Evolutionary conservation across 2,888 invertebrate species (phyloP), one percentile per base, ranked within the genome.

Genomic region (Drosophila acutilabella): DNA sequence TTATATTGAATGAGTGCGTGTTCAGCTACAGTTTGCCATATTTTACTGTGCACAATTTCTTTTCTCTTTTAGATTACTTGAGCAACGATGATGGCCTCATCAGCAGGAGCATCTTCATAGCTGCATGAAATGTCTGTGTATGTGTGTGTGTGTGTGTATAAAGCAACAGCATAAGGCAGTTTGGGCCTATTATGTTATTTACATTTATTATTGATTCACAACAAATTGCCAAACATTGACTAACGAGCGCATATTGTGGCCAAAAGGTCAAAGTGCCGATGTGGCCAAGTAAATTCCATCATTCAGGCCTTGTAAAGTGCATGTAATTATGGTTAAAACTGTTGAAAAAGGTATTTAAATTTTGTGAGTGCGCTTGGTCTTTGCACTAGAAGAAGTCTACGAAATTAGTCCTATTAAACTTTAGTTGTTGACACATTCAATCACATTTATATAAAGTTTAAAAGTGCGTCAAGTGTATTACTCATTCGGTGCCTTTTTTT

Each of bases 141-240:
- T 47, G 3, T 20, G 41, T 33, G 14, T 30, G 30, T 30, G 3
- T 20, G 41, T 33, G 14, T 30, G 30, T 30, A 33, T 47, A 38
- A 47, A 54, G 56, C 47, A 71, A 42, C 52, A 54, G 45, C 58
- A 48, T 47, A 38, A 20, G 33, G 47, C 51, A 42, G 45, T 51
- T 51, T 50, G 56, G 42, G 54, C 53, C 67, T 78, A 81, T 83
- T 84, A 86, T 70, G 78, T 78, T 84, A 84, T 84, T 84, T 87
- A 87, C 78, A 84, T 80, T 84, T 81, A 84, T 81, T 84, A 87
- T 84, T 87, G 85, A 81, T 84, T 84, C 78, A 64, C 56, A 81
- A 72, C 75, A 84, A 84, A 84, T 84, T 84, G 85, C 80, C 65
- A 13, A 71, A 48, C 75, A 83, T 76, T 80, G 84, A 84, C 87